Conservation (phyloP, 2,888 invertebrate genomes). For the Blastobasis adustella region DNA sequence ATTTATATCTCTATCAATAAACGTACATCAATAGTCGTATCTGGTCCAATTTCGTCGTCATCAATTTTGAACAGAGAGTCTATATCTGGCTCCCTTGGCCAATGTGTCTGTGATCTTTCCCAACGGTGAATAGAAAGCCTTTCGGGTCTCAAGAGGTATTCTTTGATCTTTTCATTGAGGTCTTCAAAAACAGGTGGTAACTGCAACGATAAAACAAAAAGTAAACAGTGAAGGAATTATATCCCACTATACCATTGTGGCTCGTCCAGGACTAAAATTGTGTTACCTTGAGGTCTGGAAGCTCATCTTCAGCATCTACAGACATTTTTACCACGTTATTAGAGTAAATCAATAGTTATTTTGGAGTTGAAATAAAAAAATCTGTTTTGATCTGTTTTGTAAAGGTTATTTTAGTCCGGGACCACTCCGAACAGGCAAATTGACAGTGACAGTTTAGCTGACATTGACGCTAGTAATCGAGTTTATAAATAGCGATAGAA, state of each 20-base stretch:
- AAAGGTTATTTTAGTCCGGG: no score
- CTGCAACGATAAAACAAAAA: constrained; percentile 34
- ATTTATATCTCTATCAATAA: no score
- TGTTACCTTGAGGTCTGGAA: constrained; percentile 41
- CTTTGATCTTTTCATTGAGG: constrained; percentile 77
- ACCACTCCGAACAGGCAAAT: no score
- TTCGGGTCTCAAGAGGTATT: constrained; percentile 80
- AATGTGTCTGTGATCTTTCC: constrained; percentile 80
- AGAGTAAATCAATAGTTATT: no score
- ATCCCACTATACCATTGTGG: no score
- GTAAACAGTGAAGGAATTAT: not conserved
- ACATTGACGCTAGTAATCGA: no score
- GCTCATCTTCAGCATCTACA: constrained; percentile 31
- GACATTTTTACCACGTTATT: constrained; percentile 28
- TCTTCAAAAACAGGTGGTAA: constrained; percentile 80
- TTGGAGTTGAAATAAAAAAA: no score
- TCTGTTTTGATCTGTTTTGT: no score
- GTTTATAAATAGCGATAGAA: no score
- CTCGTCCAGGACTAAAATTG: no score
- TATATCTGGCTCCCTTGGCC: constrained; percentile 72
- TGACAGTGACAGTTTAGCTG: no score
- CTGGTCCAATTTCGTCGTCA: constrained; percentile 46
- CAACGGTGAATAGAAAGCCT: constrained; percentile 82
- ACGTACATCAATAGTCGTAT: constrained; percentile 54
- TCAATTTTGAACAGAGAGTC: constrained; percentile 66